Conservation (phyloP, 2,797 vertebrate genomes). For the Danio albolineatus region DNA sequence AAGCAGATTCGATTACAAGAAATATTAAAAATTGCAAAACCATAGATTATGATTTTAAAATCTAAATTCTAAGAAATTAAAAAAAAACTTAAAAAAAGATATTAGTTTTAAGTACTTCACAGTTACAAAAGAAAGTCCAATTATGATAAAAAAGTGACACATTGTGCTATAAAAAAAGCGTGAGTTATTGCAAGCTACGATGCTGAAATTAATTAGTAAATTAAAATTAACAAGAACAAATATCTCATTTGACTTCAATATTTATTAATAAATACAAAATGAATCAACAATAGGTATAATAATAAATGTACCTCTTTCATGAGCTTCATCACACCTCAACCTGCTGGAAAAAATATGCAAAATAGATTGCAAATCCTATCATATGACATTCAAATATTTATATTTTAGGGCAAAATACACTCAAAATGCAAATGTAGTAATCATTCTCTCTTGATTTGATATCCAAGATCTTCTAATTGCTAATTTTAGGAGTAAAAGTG, state of each 20-base stretch:
- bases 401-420: background rate
- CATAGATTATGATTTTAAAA: too few relatives aligned
- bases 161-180: background rate
- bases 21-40: background rate
- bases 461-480: background rate
- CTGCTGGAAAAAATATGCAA: background rate
- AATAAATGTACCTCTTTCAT: background rate
- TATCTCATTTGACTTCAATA: background rate
- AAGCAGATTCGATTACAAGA: background rate
- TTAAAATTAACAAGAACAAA: background rate
- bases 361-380: too few relatives aligned
- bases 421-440: background rate
- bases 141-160: too few relatives aligned
- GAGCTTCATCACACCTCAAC: background rate
- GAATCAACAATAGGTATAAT: background rate
- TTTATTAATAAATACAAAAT: background rate
- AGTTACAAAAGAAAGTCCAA: background rate
- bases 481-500: background rate
- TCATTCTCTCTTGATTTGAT: background rate
- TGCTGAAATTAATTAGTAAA: background rate
- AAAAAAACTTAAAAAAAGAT: too few relatives aligned
- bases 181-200: background rate
- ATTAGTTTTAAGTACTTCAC: too few relatives aligned
- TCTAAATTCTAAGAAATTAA: too few relatives aligned
- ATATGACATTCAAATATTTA: background rate